Conservation (phyloP, 2,888 invertebrate species). For the Hirtodrosophila cameraria region DNA sequence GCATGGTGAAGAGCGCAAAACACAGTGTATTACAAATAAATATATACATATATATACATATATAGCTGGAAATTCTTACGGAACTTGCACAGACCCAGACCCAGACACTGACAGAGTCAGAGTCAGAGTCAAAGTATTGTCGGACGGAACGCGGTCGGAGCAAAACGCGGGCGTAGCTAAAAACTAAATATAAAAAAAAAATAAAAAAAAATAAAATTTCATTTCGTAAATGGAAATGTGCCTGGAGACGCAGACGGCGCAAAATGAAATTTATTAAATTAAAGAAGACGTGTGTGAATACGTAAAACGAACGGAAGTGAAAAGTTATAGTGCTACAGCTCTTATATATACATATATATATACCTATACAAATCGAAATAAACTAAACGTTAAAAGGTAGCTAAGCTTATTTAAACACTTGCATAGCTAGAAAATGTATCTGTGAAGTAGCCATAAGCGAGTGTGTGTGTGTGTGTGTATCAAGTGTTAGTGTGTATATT, state of each 20-base stretch:
- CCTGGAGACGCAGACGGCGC: conserved; percentile 49
- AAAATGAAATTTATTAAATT: conserved; percentile 76
- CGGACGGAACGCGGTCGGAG: conserved; percentile 30
- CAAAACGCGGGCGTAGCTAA: conserved; percentile 34
- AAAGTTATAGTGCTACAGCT: conserved; percentile 47
- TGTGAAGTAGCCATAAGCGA: conserved; percentile 48
- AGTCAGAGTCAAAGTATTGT: conserved; percentile 50
- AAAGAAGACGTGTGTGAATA: conserved; percentile 67
- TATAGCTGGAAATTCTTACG: conserved; percentile 55
- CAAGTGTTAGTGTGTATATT: conserved; percentile 37
- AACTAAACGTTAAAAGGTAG: conserved; percentile 65
- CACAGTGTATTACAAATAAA: conserved; percentile 27
- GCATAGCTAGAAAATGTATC: conserved; percentile 69
- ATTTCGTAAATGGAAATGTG: conserved; percentile 68
- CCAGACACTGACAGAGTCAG: conserved; percentile 56
- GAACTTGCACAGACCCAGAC: conserved; percentile 56
- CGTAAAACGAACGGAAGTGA: conserved; percentile 66
- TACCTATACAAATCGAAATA: conserved; percentile 37
- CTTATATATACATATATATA: conserved; percentile 2
- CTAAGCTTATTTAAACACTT: conserved; percentile 36
- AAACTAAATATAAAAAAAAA: not conserved
- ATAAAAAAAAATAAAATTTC: conserved; percentile 9
- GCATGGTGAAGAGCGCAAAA: conserved; percentile 49
- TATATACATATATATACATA: conserved; percentile 13
- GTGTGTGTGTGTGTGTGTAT: conserved; percentile 23